These are phyloP conservation scores for Trissoscelio sp. DNA, from an alignment of 2,888 invertebrate genomes.

Conservation along the genomic window DNA sequence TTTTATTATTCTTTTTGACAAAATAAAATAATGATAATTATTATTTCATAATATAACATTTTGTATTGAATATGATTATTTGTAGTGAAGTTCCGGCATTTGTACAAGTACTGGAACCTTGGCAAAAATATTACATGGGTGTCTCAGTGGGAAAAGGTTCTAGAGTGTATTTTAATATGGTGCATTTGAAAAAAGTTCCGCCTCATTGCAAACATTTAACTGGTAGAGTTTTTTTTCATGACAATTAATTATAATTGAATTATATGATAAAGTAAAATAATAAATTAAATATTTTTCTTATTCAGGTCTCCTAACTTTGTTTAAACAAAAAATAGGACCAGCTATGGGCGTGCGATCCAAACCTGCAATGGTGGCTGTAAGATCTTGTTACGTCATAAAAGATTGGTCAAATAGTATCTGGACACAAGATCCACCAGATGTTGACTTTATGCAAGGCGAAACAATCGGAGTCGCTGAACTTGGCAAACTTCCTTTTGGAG, in stretches of 20 bases:
- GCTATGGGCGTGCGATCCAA: conserved; percentile 84
- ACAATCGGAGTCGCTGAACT: conserved; percentile 84
- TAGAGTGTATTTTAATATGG: conserved; percentile 94
- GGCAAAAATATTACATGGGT: conserved; percentile 92
- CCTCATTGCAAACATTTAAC: conserved; percentile 92
- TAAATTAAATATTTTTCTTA: not conserved
- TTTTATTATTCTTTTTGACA: conserved; percentile 84
- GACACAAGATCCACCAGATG: conserved; percentile 86
- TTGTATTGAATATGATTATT: not conserved
- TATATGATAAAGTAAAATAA: not conserved
- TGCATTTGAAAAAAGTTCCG: conserved; percentile 92
- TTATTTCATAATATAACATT: not conserved
- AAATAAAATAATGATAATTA: conserved; percentile 46
- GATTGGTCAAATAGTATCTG: conserved; percentile 87
- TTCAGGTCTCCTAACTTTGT: conserved; percentile 90
- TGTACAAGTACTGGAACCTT: conserved; percentile 92
- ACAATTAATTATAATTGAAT: not conserved
- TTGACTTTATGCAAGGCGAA: conserved; percentile 85
- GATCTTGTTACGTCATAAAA: conserved; percentile 89
- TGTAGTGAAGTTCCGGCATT: conserved; percentile 91
- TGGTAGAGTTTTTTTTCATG: conserved; percentile 82
- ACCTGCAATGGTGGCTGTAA: conserved; percentile 89
- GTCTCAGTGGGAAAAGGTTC: conserved; percentile 90
- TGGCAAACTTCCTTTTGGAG: conserved; percentile 92
- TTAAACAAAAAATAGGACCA: conserved; percentile 93